Base-by-base conservation (phyloP, 2,888 invertebrate species). In the Gandaritis pyraliata region DNA sequence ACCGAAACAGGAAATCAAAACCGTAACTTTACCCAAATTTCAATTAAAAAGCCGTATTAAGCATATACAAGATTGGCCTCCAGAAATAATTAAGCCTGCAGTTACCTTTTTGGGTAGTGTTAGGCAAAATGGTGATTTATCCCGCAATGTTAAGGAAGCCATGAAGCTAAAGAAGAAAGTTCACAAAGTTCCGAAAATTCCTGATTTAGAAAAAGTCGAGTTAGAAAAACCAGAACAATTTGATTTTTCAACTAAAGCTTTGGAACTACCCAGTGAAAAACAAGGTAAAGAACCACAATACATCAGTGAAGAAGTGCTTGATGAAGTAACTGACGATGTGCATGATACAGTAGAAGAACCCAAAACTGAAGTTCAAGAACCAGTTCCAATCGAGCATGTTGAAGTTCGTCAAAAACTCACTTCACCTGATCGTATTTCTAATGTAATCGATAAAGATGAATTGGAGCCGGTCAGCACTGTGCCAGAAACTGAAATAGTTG, bases 11-110 rank as follows among this genome's bases (percentile, higher is more conserved):
- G 92, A 90, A 66, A 63, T 79, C 7, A 73, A 83, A 38, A 68
- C 82, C 8, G 75, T 85, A 2, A 79, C 83, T 56, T 83, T 96
- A 58, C 96, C 95, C 0, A 95, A 95, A 81, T 90, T 95, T 54
- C 92, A 95, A 75, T 85, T 96, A 0, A 95, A 95, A 75, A 96
- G 96, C 79, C 93, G 95, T 69, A 95, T 96, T n/a, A 92, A 87
- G 45, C 93, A 93, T 71, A 71, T 92, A 30, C 83, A 90, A 47
- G 94, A 95, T 58, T 96, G 94, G 90, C 94, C 95, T 13, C 94
- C 95, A 1, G 82, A 91, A 66, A 85, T 93, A 58, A 74, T 93
- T 7, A 85, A 90, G 68, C 94, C 94, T 0, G 77, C 89, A 30
- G 81, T 95, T 8, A 89, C 92, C 4, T 82, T 86, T 54, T 80